Evolutionary conservation across 37 sponge, comb jelly and placozoan species (phyloP), one percentile per base, ranked within the genome.

Genomic region (Halisarca cf. caerulea): DNA sequence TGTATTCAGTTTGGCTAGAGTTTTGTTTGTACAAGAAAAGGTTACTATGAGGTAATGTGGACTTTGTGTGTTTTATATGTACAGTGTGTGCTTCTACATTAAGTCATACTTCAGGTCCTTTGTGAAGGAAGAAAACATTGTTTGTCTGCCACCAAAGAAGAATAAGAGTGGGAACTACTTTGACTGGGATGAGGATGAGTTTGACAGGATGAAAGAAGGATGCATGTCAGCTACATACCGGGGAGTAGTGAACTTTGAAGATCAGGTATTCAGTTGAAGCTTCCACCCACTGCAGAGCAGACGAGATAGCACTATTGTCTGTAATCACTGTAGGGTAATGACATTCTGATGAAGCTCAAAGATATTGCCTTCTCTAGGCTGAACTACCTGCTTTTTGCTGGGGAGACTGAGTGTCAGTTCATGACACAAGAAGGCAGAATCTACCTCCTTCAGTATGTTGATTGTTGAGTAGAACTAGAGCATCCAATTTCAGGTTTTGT

Each of bases 191-290:
- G 69, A 68, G 34, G 35, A 34, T 34, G 30, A 68, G 69, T 4
- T 32, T 17, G 4, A 68, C 33, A 34, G 30, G 34, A 9, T 68
- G 35, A 9, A 30, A 34, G 7, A 17, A 34, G 35, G 35, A 34
- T 2, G 30, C 33, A 18, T 68, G 69, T 68, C 69, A 30, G 14
- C 69, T 28, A 34, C 35, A 2, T 68, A 68, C 69, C 69, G 30
- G 1, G 35, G 35, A 34, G 69, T 3, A 34, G 15, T 68, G 11
- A n/a, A 6, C 35, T 68, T 34, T 17, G 69, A 68, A 27, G 69
- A 34, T 32, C 69, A 68, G 69, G 69, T 68, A n/a, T n/a, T n/a
- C n/a, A n/a, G n/a, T n/a, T n/a, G 60, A 59, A 5, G 57, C 57
- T 18, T 11, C 57, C 15, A 54, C 11, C 17, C 15, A 18, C 15